Base-by-base conservation (phyloP, 1,140 invertebrate genomes). In the Cherax destructor region DNA sequence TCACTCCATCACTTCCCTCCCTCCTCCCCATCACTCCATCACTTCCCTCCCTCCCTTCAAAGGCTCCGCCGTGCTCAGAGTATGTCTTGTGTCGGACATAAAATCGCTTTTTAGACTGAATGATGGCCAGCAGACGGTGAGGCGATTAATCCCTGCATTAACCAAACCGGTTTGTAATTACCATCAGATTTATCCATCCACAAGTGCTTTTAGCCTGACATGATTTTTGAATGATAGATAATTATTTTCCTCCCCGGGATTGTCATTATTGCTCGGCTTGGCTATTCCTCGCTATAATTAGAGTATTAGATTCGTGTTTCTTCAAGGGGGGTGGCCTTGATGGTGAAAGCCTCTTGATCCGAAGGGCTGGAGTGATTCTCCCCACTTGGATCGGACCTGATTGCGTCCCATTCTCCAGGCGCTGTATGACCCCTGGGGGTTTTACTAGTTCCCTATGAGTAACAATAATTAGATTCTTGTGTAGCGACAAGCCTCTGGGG, bases 181-280 rank as follows among this genome's bases (percentile, higher is more conserved):
- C 56, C 50, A 81, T 81, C 79, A 81, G 21, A 81, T 81, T 56
- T 59, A 81, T 24, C n/a, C 56, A 56, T 59, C 24, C 79, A 50
- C 50, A 81, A 81, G 79, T 81, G 79, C 79, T 81, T 81, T 81
- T 81, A 81, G 50, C 5, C n/a, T 56, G 79, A 56, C 79, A 81
- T 56, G 79, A 81, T 81, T 81, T 81, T 56, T 81, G 79, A 81
- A 24, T 52, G 79, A 81, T 81, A n/a, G 79, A 47, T 59, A 24
- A 16, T 13, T 81, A 52, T 24, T 41, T 21, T 21, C 18, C 4
- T 4, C 18, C 16, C 7, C 50, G 21, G 16, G 47, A 41, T 74
- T 74, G 69, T 9, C 69, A 11, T 74, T 30, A 74, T 6, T 30
- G 24, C n/a, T 30, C 11, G 7, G 52, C 52, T 56, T 13, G 52